Evolutionary conservation across 2,797 vertebrate genomes (phyloP), one percentile per base, ranked within the genome.

Genomic region (Amphiprion clarkii): DNA sequence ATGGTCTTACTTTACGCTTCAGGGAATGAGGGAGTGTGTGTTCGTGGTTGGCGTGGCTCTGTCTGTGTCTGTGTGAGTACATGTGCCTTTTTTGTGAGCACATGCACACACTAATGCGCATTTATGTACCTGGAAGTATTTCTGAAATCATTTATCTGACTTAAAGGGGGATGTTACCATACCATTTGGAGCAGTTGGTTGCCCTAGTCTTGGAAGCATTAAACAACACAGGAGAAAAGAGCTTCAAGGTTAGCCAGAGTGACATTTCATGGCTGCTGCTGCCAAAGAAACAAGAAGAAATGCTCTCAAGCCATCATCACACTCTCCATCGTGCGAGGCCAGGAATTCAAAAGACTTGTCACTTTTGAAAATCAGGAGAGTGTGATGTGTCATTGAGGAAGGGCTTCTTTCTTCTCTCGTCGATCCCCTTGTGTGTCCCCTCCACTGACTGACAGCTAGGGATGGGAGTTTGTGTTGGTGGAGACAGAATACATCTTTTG

Each of bases 381-480:
- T 92, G 92, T 95, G 95, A 94, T 93, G 94, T 95, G 95, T 95
- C 95, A 96, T 92, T 91, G 94, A 96, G 92, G 90, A 94, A 95
- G 88, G 89, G 88, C 88, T 95, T 94, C 91, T 95, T 92, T 92
- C 89, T 88, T 93, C 85, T 91, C 82, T 67, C 67, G 64, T 89
- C 90, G 83, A 93, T 95, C 92, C 87, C 88, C 87, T 84, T 89
- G 89, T 89, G 92, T 87, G 88, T 91, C 87, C 81, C 78, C 78
- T 88, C 73, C 46, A 81, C 92, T 92, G 95, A 97, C 94, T 97
- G 96, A 96, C 96, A 96, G 94, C 93, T 94, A 88, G 93, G 96
- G 95, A 97, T 95, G 95, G 95, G 95, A 95, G 94, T 95, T 96
- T 94, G 90, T 95, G 95, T 96, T 95, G 92, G 94, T 96, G 95